Conservation (phyloP, 2,113 vertebrate species). For the Apteryx owenii region DNA sequence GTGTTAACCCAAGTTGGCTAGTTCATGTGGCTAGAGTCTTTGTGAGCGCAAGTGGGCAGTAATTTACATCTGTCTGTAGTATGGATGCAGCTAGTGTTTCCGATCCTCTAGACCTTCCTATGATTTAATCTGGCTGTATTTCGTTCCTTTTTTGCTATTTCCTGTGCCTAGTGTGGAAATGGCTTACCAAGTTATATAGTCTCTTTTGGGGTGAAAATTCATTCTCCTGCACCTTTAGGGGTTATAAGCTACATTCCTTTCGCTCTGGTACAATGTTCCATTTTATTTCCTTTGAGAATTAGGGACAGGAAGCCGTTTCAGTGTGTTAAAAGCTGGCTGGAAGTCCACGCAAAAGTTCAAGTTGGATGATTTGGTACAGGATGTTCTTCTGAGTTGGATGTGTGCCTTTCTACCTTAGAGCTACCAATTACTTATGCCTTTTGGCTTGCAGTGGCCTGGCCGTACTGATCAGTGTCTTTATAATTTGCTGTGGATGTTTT, state of each 20-base stretch:
- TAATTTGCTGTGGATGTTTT: constrained; percentile 12
- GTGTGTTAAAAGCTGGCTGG: not conserved
- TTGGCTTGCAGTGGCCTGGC: constrained; percentile 49
- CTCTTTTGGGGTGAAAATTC: not conserved
- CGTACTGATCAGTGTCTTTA: constrained; percentile 11
- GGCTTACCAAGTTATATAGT: not conserved
- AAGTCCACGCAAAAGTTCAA: not conserved
- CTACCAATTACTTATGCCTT: constrained; percentile 47
- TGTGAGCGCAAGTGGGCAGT: not conserved
- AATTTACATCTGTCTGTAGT: not conserved
- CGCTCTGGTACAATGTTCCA: not conserved
- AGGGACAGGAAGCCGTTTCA: constrained; percentile 26
- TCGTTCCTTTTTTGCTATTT: not conserved
- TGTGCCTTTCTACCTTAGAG: constrained; percentile 55
- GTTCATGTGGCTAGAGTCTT: not conserved
- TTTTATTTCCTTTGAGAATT: constrained; percentile 37
- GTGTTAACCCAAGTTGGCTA: not conserved
- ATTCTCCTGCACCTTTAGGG: not conserved
- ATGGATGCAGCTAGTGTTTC: not conserved
- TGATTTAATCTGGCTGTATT: not conserved
- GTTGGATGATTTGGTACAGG: constrained; percentile 48
- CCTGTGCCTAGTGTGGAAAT: not conserved
- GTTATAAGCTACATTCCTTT: not conserved
- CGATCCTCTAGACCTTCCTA: not conserved
- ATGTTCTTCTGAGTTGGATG: constrained; percentile 54